Percentiles rank a stretch among this genome's conserved stretches.
Conservation (phyloP, 2,797 vertebrate genomes). For the Aphelocoma californica region DNA sequence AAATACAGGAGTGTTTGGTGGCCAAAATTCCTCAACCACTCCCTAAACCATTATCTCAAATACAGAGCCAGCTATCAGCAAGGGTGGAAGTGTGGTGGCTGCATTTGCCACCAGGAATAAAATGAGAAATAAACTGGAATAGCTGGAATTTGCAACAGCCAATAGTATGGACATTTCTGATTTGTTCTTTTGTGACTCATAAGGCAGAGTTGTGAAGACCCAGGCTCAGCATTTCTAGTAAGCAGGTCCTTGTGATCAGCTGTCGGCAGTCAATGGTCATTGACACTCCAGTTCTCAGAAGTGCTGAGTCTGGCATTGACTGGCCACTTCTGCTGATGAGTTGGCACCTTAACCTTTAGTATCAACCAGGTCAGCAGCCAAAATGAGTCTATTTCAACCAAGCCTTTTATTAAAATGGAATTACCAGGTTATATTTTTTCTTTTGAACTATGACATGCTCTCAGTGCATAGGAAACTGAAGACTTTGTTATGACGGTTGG, state of each 20-base stretch:
- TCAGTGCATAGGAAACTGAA: not conserved
- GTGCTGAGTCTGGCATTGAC: not conserved
- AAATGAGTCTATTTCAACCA: not conserved
- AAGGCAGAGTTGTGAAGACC: not conserved
- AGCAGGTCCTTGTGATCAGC: not conserved
- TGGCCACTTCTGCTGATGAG: not conserved
- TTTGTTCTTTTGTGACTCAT: not conserved
- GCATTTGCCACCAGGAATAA: not conserved
- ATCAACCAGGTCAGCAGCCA: not conserved
- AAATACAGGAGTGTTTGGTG: not conserved
- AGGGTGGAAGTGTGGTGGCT: not conserved
- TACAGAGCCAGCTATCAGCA: not conserved
- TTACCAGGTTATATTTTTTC: not conserved
- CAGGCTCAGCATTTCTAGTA: not conserved
- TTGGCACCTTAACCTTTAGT: not conserved
- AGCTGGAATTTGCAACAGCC: not conserved
- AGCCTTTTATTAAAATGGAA: not conserved
- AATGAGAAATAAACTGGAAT: not conserved
- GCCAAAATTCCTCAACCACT: not conserved
- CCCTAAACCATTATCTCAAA: not conserved
- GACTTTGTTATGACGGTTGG: not conserved
- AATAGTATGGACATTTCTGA: not conserved
- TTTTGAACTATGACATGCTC: not conserved
- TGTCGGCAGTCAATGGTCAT: not conserved
- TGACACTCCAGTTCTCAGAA: not conserved